Conservation (phyloP, 1,140 invertebrate genomes). For the Ostrea edulis region DNA sequence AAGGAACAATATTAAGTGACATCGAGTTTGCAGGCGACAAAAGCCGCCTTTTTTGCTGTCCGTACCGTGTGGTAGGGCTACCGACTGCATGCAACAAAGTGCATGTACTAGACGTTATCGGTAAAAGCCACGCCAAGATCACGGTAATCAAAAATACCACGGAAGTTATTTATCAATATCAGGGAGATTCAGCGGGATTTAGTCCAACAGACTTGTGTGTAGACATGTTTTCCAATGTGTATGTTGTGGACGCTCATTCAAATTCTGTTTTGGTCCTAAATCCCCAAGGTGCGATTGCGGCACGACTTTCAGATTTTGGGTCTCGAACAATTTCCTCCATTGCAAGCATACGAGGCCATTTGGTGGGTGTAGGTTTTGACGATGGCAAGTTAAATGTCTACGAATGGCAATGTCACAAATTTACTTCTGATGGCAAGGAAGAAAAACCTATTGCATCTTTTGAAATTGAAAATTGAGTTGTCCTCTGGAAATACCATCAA, state of each 20-base stretch:
- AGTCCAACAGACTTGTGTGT: not conserved
- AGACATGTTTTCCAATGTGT: not conserved
- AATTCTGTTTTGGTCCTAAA: not conserved
- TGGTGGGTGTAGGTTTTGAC: not conserved
- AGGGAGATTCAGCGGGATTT: not conserved
- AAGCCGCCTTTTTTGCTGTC: not conserved
- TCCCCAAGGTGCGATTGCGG: not conserved
- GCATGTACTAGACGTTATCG: not conserved
- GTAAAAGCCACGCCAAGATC: not conserved
- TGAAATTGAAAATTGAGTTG: not conserved
- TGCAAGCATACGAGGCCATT: not conserved
- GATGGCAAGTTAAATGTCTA: not conserved
- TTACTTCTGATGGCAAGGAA: not conserved
- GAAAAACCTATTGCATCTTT: not conserved
- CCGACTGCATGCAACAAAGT: not conserved
- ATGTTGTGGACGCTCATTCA: not conserved
- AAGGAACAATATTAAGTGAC: not conserved
- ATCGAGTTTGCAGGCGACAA: not conserved
- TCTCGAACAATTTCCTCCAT: not conserved
- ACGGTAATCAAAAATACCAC: not conserved
- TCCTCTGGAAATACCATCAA: too few relatives aligned
- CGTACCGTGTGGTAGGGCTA: not conserved
- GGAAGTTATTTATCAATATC: not conserved
- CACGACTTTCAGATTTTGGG: not conserved
- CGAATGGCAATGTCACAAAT: not conserved